Evolutionary conservation across 2,888 invertebrate genomes (phyloP), one percentile per base, ranked within the genome.

Genomic region (Pandemis corylana): DNA sequence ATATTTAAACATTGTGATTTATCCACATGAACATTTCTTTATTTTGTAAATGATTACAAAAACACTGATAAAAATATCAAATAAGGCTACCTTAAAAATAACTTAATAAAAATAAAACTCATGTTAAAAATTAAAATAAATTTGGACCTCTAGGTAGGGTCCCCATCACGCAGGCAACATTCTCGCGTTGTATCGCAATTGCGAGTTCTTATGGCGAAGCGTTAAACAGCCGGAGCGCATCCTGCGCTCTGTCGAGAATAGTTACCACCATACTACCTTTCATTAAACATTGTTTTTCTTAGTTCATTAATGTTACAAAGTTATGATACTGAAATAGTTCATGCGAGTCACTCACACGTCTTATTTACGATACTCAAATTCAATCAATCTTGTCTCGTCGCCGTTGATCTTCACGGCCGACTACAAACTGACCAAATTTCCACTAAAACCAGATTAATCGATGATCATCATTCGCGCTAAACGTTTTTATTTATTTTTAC

Each of bases 351-450:
- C 61, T 42, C 62, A 51, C 51, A 9, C 44, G 67, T 68, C 59
- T 68, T 51, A 53, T 68, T 72, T 72, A 72, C 67, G 62, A 53
- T 53, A 46, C 44, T 28, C 42, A 68, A 51, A 68, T 72, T 53
- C 4, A 49, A 41, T 61, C 36, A 36, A 59, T 65, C 49, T 46
- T 42, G 51, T 67, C 41, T 63, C 41, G 42, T 67, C 61, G 12
- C 36, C 10, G 42, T 51, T 7, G 12, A 20, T 51, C n/a, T 44
- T 72, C 68, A 72, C n/a, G 72, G 67, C 49, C 68, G 46, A 66
- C 71, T 46, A 41, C 66, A 67, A 61, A 15, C n/a, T 41, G 42
- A 10, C 67, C 36, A 42, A 13, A 72, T 72, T 66, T 72, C 61
- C 41, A 53, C 51, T 62, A 28, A 67, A 72, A 68, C 44, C 28